These are phyloP conservation scores for Nyctereutes procyonoides DNA, from an alignment of 2,113 vertebrate genomes.

Conservation along the genomic window DNA sequence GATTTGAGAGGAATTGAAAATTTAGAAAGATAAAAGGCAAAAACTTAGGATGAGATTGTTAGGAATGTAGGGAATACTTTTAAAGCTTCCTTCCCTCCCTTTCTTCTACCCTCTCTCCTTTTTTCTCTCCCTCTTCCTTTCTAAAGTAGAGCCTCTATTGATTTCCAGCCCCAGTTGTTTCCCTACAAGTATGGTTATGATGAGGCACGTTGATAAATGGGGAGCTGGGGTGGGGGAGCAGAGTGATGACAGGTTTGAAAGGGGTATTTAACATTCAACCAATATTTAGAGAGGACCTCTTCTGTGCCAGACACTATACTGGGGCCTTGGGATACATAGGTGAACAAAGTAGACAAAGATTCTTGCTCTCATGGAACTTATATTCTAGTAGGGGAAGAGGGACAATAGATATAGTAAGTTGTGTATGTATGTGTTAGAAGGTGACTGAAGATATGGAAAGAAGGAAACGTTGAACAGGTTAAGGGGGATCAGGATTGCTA, in stretches of 20 bases:
- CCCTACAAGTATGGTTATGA: background rate
- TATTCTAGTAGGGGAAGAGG: background rate
- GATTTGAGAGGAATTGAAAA: constrained; percentile 40
- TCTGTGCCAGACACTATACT: background rate
- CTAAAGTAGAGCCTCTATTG: background rate
- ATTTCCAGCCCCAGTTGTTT: background rate
- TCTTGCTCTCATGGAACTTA: background rate
- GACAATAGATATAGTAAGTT: background rate
- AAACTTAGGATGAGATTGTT: background rate
- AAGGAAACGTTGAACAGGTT: constrained; percentile 12
- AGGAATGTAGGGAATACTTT: background rate
- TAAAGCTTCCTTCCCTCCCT: background rate
- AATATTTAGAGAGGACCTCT: background rate
- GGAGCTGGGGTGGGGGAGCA: background rate
- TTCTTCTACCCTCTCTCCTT: background rate
- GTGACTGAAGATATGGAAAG: background rate
- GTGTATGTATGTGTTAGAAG: background rate
- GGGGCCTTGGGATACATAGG: background rate
- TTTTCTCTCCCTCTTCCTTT: background rate
- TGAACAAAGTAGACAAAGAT: background rate
- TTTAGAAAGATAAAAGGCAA: constrained; percentile 10
- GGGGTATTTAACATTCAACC: background rate
- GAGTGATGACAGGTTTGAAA: background rate
- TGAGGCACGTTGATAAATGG: background rate
- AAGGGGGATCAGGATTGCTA: background rate